A percentile compares a stretch with the other conserved stretches of the same genome.
Evolutionary conservation across 2,888 invertebrate genomes (phyloP).

Genomic region (Spatulosminthurus flaviceps): DNA sequence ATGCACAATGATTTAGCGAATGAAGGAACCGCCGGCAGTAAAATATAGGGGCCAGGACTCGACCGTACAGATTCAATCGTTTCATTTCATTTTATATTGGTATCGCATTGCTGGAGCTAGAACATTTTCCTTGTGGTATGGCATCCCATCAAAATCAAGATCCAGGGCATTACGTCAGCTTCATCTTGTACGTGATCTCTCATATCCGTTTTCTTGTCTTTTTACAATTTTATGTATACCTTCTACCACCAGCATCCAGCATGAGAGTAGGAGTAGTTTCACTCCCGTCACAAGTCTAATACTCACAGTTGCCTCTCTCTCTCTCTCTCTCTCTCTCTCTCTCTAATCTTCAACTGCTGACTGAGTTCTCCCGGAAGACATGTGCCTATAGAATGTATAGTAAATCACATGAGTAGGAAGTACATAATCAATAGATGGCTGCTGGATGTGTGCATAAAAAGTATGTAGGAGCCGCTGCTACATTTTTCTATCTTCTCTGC

Average conservation of each 20-base stretch:
- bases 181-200: slow-evolving; percentile 42
- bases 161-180: slow-evolving; percentile 40
- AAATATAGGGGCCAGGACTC: slow-evolving; percentile 39
- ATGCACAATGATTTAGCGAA: neutral
- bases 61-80: slow-evolving; percentile 45
- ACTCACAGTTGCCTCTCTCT: too few species aligned
- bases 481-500: too few species aligned
- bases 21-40: slow-evolving; percentile 14
- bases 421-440: too few species aligned
- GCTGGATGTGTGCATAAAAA: too few species aligned
- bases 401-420: too few species aligned
- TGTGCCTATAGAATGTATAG: too few species aligned
- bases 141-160: slow-evolving; percentile 44
- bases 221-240: slow-evolving; percentile 21
- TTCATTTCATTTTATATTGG: slow-evolving; percentile 43
- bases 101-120: slow-evolving; percentile 23
- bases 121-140: slow-evolving; percentile 31
- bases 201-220: slow-evolving; percentile 31
- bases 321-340: too few species aligned
- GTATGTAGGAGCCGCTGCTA: too few species aligned
- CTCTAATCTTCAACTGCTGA: too few species aligned
- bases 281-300: neutral
- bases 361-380: too few species aligned
- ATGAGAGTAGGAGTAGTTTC: neutral
- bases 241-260: neutral